These are phyloP conservation scores for Premnoplex brunnescens DNA, from an alignment of 2,797 vertebrate genomes.

Conservation along the genomic window DNA sequence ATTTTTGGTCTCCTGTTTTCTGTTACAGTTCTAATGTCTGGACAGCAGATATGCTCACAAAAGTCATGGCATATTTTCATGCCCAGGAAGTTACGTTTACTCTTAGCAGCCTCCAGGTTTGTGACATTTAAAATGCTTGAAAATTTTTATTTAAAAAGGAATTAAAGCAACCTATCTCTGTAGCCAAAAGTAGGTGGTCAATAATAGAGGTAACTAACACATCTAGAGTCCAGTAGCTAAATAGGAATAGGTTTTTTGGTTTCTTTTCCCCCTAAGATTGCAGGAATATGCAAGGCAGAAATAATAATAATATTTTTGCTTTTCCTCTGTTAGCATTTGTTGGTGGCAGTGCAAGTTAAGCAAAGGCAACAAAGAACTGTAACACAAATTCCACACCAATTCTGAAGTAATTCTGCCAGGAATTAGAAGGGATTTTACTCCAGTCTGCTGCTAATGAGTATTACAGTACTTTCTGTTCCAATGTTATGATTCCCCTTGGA, in stretches of 20 bases:
- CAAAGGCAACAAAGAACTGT: neutral
- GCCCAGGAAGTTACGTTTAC: conserved; percentile 59
- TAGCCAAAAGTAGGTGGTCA: neutral
- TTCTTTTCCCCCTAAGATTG: neutral
- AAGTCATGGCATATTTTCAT: conserved; percentile 72
- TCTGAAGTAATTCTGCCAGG: neutral
- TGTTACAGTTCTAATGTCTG: conserved; percentile 69
- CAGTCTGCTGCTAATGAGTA: conserved; percentile 2
- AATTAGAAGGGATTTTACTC: neutral
- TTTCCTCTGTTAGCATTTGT: neutral
- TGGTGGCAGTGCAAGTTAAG: neutral
- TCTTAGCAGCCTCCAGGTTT: conserved; percentile 74
- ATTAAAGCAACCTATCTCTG: neutral
- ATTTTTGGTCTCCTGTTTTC: conserved; percentile 36
- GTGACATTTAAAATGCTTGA: conserved; percentile 10
- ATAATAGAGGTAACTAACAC: neutral
- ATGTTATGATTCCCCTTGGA: neutral
- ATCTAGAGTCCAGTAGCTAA: neutral
- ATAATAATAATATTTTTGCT: neutral
- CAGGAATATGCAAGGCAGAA: neutral
- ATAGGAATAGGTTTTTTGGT: neutral
- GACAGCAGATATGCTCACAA: conserved; percentile 69
- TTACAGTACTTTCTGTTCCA: neutral
- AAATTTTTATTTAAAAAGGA: neutral
- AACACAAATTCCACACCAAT: neutral